Base-by-base conservation (phyloP, 2,797 vertebrate species). In the Clamator glandarius region DNA sequence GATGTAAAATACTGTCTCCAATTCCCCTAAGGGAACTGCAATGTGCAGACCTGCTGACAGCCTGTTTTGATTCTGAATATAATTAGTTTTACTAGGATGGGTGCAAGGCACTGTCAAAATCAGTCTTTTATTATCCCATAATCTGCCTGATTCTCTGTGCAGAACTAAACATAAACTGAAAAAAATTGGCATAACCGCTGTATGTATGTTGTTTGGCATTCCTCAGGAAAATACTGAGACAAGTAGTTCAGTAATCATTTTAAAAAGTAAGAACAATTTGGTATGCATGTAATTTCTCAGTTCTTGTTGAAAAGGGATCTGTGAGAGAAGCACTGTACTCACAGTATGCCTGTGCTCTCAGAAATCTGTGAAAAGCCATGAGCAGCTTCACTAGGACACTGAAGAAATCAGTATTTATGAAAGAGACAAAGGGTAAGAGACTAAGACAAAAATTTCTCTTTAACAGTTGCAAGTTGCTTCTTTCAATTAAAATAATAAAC, bases 401-500 rank as follows among this genome's bases (percentile, higher is more conserved):
- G 48, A 75, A 75, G 21, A 90, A 83, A 59, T 36, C 5, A 1
- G 7, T 76, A 46, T 39, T 85, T 91, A 64, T 54, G 73, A 81
- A 73, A 25, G 93, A 64, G 57, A 0, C 12, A 54, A 74, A 77
- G 35, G 28, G 36, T 64, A 64, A 83, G 70, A 87, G 18, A 89
- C 19, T 31, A 73, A 64, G 50, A 51, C 11, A 77, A 85, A 87
- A 89, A 10, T 15, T 67, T 72, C 21, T 29, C 17, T 72, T 19
- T 77, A 61, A 74, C 41, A 70, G 48, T 77, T 0, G 0, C 21
- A 84, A n/a, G 4, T 29, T 90, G 46, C 12, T 73, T 64, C 36
- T 59, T 90, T 84, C 62, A 86, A 79, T 83, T 73, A 90, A 86
- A 94, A 73, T 84, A 91, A 69, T 44, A 55, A 88, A 73, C 39